phyloP scores from a whole-genome alignment of 2,888 invertebrate species.

The Strigamia crassipes region DNA sequence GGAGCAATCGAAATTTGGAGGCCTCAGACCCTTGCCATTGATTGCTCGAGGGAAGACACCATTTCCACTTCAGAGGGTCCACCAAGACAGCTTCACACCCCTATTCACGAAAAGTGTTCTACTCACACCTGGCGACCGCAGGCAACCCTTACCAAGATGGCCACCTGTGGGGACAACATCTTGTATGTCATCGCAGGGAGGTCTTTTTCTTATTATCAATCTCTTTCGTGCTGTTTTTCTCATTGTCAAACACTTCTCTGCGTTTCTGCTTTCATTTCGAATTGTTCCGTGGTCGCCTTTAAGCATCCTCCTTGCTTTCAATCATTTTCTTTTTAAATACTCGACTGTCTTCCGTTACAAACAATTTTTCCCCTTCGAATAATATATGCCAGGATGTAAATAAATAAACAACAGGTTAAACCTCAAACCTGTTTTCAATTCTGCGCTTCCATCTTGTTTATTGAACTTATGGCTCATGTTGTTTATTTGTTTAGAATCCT shows the following conservation, averaged over 20 bases:
- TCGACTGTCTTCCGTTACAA: not conserved
- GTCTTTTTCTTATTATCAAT: not conserved
- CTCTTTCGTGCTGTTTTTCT: conserved; percentile 18
- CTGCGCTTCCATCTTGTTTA: not conserved
- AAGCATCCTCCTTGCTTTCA: not conserved
- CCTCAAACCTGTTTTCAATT: conserved; percentile 13
- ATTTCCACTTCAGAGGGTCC: conserved; percentile 42
- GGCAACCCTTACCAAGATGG: conserved; percentile 30
- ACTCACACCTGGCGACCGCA: conserved; percentile 29
- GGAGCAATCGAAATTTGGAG: conserved; percentile 40
- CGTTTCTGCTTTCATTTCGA: not conserved
- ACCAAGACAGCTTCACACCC: conserved; percentile 38
- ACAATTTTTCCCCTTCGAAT: not conserved
- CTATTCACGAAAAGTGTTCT: conserved; percentile 10
- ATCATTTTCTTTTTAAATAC: not conserved
- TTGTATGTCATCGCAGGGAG: conserved; percentile 25
- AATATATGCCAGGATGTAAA: not conserved
- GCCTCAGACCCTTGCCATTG: conserved; percentile 42
- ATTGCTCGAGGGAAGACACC: conserved; percentile 42
- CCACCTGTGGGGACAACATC: conserved; percentile 42
- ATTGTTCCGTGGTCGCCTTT: not conserved
- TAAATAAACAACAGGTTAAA: not conserved
- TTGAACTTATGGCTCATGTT: not conserved
- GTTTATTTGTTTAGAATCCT: conserved; percentile 32
- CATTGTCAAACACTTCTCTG: not conserved